Evolutionary conservation across 2,113 vertebrate genomes (phyloP).

Genomic region (Pomatorhinus ruficollis): DNA sequence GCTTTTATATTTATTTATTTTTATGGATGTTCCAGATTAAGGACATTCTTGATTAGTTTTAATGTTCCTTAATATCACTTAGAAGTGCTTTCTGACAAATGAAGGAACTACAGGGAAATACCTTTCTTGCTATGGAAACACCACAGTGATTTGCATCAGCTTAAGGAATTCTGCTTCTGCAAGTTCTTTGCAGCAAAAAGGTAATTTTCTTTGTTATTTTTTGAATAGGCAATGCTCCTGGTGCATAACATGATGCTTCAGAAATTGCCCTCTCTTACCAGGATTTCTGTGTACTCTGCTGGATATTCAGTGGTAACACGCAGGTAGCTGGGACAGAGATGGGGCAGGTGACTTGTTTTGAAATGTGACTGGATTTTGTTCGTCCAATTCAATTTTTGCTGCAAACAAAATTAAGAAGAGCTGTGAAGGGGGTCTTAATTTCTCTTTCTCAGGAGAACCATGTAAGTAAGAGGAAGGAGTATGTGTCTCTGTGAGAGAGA

Average conservation of each 20-base stretch:
- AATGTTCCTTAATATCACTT: background rate
- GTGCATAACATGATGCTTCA: fast-evolving
- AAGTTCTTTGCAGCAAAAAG: background rate
- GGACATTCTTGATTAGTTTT: conserved; percentile 1
- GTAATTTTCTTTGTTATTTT: background rate
- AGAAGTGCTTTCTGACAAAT: background rate
- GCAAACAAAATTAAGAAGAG: background rate
- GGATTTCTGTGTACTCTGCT: background rate
- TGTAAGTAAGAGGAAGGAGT: background rate
- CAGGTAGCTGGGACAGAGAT: background rate
- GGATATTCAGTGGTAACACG: background rate
- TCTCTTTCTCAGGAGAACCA: background rate
- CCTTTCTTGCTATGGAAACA: background rate
- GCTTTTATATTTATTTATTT: background rate
- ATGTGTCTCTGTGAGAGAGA: background rate
- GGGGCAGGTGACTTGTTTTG: background rate
- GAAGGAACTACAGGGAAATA: background rate
- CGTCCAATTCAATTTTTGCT: background rate
- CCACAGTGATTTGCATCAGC: background rate
- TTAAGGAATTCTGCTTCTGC: background rate
- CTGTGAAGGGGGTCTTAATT: background rate
- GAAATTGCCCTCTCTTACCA: background rate
- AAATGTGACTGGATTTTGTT: background rate
- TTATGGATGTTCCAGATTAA: background rate
- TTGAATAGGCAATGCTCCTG: background rate